Evolutionary conservation across 2,797 vertebrate species (phyloP).

Genomic region (Poliocrania exsul): DNA sequence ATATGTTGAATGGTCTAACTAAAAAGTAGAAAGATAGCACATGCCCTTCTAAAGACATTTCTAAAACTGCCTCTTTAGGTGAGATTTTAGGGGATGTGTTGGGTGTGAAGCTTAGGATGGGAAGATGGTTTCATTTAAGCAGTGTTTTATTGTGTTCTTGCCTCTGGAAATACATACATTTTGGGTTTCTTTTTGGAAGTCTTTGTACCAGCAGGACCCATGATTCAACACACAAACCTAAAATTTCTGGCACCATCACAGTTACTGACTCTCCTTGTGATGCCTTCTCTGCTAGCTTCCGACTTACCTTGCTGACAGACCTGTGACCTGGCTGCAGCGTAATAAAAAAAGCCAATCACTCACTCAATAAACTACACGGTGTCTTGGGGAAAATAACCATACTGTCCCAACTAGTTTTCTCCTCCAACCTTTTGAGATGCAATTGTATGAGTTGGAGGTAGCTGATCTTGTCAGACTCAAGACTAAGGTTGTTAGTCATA

Average conservation of each 20-base stretch:
- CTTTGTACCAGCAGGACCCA: rapidly evolving
- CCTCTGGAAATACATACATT: neutral
- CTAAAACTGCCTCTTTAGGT: neutral
- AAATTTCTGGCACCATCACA: neutral
- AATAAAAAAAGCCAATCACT: neutral
- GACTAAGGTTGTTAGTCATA: neutral
- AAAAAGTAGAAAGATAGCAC: neutral
- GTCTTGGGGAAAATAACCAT: neutral
- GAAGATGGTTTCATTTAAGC: neutral
- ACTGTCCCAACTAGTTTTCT: neutral
- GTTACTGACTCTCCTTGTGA: neutral
- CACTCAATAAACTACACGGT: neutral
- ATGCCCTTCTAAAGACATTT: neutral
- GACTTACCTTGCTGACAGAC: neutral
- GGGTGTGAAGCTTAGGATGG: rapidly evolving
- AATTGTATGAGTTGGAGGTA: neutral
- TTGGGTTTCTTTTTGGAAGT: neutral
- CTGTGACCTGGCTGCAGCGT: neutral
- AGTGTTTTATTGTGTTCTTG: neutral
- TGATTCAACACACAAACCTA: neutral
- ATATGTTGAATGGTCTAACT: neutral
- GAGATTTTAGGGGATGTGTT: neutral
- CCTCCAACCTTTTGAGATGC: neutral
- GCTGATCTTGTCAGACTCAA: neutral
- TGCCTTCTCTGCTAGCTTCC: neutral